Percentiles rank a stretch among this genome's conserved stretches.
These are phyloP conservation scores for Tetranychus piercei DNA, from an alignment of 2,888 invertebrate species.

Conservation along the genomic window DNA sequence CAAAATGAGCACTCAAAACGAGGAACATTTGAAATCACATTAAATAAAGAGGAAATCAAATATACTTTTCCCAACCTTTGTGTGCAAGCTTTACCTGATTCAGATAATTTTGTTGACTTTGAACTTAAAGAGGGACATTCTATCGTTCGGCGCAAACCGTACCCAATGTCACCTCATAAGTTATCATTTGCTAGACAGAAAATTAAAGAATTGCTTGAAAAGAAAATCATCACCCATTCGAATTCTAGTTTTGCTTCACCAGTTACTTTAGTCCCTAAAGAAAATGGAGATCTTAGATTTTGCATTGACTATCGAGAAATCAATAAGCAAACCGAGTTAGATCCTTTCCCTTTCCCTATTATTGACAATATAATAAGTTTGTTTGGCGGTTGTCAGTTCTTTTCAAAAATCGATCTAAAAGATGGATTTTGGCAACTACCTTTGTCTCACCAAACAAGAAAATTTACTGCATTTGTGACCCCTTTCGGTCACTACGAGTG, in stretches of 20 bases:
- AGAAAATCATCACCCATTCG: not conserved
- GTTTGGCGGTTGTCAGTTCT: not conserved
- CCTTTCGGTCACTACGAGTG: not conserved
- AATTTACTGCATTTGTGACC: conserved; percentile 7
- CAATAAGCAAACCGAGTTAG: conserved; percentile 8
- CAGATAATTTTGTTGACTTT: not conserved
- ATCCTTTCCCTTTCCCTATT: conserved; percentile 1
- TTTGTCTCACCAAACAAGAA: not conserved
- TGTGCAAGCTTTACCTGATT: not conserved
- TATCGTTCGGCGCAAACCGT: not conserved
- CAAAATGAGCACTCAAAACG: too few relatives aligned
- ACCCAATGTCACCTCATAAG: not conserved
- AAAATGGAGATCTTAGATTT: conserved; percentile 5
- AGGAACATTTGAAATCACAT: not conserved
- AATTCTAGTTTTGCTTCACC: conserved; percentile 6
- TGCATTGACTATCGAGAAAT: not conserved
- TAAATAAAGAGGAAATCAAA: not conserved
- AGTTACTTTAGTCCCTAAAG: not conserved
- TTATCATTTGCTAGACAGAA: not conserved
- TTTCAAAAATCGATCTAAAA: conserved; percentile 12
- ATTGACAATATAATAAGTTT: conserved; percentile 1
- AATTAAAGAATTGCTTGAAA: not conserved
- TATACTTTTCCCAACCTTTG: not conserved
- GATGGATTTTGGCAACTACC: conserved; percentile 7
- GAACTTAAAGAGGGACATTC: not conserved